Conservation (phyloP, 1,140 invertebrate genomes). For the Mizuhopecten yessoensis region DNA sequence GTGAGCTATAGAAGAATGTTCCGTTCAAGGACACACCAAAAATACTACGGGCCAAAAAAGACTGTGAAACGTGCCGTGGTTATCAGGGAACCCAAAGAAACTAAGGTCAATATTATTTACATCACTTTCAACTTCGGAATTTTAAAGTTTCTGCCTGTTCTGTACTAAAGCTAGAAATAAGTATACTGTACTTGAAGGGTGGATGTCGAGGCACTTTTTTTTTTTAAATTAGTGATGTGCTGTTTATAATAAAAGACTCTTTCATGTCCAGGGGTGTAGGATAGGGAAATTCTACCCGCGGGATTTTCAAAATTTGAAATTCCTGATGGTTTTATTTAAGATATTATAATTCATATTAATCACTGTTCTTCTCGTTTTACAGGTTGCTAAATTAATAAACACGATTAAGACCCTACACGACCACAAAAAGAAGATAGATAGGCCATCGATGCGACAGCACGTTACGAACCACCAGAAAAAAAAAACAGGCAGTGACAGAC, state of each 20-base stretch:
- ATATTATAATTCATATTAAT: too few species aligned
- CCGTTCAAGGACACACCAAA: conserved; percentile 98
- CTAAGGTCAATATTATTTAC: conserved; percentile 86
- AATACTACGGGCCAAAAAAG: conserved; percentile 63
- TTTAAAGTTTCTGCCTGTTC: too few species aligned
- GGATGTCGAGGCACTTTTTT: too few species aligned
- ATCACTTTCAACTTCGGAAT: neutral
- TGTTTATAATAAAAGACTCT: too few species aligned
- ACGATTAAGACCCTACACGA: conserved; percentile 85
- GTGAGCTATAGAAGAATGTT: conserved; percentile 92
- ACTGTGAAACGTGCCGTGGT: conserved; percentile 89
- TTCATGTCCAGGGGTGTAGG: too few species aligned
- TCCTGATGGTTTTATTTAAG: too few species aligned
- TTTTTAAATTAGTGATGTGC: too few species aligned
- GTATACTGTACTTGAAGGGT: too few species aligned
- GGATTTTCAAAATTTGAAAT: too few species aligned
- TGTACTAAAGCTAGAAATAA: too few species aligned
- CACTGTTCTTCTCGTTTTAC: conserved; percentile 71
- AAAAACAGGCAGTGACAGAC: conserved; percentile 86
- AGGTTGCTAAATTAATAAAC: conserved; percentile 91
- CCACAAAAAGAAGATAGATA: conserved; percentile 79
- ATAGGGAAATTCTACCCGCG: too few species aligned
- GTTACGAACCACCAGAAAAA: conserved; percentile 77
- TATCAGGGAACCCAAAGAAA: conserved; percentile 93
- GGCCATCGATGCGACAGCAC: conserved; percentile 75